These are phyloP conservation scores for Tiliqua scincoides DNA, from an alignment of 2,113 vertebrate genomes.

Conservation along the genomic window DNA sequence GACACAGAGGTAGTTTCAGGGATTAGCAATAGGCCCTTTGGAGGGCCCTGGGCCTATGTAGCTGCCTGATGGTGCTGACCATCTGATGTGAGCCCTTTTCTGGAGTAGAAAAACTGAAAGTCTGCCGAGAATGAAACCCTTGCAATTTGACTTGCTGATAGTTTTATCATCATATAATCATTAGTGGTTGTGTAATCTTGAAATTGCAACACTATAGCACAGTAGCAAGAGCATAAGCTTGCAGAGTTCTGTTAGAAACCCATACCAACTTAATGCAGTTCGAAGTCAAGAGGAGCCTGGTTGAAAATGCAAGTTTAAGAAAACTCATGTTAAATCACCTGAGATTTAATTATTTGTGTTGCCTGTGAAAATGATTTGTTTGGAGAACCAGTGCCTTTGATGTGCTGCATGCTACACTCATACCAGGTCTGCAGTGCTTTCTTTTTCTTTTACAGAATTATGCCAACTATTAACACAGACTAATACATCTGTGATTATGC, in stretches of 20 bases:
- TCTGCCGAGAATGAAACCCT: background rate
- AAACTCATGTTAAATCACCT: background rate
- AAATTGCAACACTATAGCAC: background rate
- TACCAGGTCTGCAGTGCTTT: background rate
- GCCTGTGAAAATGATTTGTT: background rate
- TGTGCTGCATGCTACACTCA: accelerated
- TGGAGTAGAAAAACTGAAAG: background rate
- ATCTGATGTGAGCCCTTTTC: too few relatives aligned
- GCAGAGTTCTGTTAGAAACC: accelerated
- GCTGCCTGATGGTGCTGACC: too few relatives aligned
- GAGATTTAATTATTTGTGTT: accelerated
- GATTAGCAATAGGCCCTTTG: too few relatives aligned
- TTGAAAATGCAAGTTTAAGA: background rate
- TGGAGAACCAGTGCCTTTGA: background rate
- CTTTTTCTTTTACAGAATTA: background rate
- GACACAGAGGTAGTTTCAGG: too few relatives aligned
- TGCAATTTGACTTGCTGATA: background rate
- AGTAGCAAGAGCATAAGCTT: background rate
- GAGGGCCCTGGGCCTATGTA: too few relatives aligned
- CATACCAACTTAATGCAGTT: accelerated
- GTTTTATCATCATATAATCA: background rate
- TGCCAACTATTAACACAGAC: background rate
- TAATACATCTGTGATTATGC: background rate
- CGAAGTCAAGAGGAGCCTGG: background rate
- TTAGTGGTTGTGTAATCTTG: background rate